Evolutionary conservation across 2,113 vertebrate genomes (phyloP).

Genomic region (Grammomys surdaster): DNA sequence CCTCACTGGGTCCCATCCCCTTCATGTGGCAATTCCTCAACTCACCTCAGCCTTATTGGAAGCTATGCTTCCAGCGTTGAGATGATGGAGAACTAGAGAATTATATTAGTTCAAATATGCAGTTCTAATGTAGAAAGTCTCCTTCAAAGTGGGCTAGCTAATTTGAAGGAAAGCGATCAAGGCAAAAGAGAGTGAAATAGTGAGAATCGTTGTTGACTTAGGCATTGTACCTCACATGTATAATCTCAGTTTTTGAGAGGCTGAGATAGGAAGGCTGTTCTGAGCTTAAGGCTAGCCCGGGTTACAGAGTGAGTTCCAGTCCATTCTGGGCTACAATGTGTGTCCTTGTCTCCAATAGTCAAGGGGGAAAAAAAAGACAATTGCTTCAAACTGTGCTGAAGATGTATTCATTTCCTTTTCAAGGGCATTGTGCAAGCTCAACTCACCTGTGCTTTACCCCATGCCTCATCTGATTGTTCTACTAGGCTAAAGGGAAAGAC

Average conservation of each 20-base stretch:
- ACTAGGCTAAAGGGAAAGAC: background rate
- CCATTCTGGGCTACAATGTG: background rate
- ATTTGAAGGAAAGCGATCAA: background rate
- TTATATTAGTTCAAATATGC: background rate
- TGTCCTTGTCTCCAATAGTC: background rate
- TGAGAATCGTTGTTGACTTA: background rate
- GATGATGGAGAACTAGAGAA: background rate
- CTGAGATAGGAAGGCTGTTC: background rate
- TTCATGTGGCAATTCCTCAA: rapidly evolving
- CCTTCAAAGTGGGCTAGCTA: conserved; percentile 38
- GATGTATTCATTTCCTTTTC: background rate
- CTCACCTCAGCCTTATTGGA: background rate
- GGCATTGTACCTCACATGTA: background rate
- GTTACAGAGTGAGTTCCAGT: background rate
- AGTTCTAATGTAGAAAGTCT: conserved; percentile 79
- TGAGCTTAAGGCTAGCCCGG: background rate
- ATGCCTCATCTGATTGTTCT: background rate
- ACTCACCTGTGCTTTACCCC: background rate
- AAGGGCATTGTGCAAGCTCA: background rate
- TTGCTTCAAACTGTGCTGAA: background rate
- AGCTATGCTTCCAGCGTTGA: background rate
- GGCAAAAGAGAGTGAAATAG: background rate
- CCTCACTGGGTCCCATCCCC: background rate
- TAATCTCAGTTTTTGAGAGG: background rate
- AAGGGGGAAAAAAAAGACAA: background rate